Conservation (phyloP, 2,797 vertebrate species). For the Coregonus ussuriensis region DNA sequence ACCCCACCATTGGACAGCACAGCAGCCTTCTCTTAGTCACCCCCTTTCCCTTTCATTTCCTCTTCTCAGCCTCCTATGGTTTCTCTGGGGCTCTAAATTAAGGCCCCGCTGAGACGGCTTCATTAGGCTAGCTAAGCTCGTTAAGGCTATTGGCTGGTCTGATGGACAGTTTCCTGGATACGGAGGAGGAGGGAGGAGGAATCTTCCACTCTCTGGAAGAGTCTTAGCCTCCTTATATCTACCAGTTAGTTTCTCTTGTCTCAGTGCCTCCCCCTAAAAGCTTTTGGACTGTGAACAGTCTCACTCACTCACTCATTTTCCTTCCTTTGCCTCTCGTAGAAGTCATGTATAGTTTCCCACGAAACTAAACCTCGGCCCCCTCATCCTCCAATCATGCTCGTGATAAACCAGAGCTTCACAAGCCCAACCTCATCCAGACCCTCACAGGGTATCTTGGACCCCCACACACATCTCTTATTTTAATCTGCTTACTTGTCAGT, state of each 20-base stretch:
- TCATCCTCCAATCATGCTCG: neutral
- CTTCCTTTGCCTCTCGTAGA: constrained; percentile 47
- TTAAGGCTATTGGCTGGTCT: neutral
- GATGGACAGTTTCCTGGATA: constrained; percentile 2
- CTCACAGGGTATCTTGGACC: neutral
- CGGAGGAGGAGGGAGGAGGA: neutral
- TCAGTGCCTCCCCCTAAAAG: constrained; percentile 59
- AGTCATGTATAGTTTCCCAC: constrained; percentile 60
- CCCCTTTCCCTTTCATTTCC: neutral
- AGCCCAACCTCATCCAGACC: neutral
- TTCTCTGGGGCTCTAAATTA: constrained; percentile 11
- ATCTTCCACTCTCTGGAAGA: neutral
- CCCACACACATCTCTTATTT: too few species aligned
- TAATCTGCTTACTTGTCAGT: too few species aligned
- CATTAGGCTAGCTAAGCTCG: constrained; percentile 30
- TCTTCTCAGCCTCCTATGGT: constrained; percentile 35
- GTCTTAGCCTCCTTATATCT: constrained; percentile 46
- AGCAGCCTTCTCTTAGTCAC: neutral
- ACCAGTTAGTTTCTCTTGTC: constrained; percentile 38
- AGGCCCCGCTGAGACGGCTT: neutral
- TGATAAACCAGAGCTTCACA: neutral
- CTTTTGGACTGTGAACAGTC: constrained; percentile 48
- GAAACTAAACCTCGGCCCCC: constrained; percentile 44
- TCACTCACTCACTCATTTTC: neutral
- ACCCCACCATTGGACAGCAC: constrained; percentile 4